phyloP scores from a whole-genome alignment of 1,140 invertebrate species.

The Drosophila murphyi region DNA sequence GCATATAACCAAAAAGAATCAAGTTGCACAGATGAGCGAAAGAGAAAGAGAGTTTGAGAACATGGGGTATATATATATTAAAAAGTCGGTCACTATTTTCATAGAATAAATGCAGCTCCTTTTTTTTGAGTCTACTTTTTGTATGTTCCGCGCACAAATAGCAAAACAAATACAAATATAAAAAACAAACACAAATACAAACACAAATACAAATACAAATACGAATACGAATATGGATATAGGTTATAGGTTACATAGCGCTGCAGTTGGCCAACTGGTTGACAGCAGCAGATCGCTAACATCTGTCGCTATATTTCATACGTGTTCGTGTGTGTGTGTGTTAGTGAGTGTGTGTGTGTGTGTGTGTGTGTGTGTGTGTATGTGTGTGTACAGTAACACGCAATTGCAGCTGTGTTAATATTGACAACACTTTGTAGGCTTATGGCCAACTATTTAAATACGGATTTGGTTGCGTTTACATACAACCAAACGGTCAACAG shows the following conservation, averaged over 20 bases:
- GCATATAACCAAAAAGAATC: too few relatives aligned
- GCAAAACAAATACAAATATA: slow-evolving; percentile 10
- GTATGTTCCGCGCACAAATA: neutral
- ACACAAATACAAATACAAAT: slow-evolving; percentile 13
- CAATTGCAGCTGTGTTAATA: slow-evolving; percentile 25
- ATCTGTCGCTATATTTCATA: slow-evolving; percentile 8
- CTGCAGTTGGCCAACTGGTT: slow-evolving; percentile 9
- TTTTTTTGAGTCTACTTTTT: neutral
- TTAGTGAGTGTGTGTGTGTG: neutral
- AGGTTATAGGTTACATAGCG: slow-evolving; percentile 2
- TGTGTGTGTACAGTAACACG: neutral
- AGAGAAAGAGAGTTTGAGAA: neutral
- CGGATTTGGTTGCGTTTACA: slow-evolving; percentile 26
- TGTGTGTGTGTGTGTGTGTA: too few relatives aligned
- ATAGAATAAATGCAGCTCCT: slow-evolving; percentile 1
- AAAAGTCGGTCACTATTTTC: slow-evolving; percentile 35
- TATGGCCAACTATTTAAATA: slow-evolving; percentile 34
- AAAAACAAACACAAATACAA: neutral
- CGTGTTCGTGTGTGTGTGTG: neutral
- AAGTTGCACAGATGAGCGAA: too few relatives aligned
- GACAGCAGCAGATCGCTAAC: slow-evolving; percentile 12
- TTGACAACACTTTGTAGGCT: slow-evolving; percentile 24
- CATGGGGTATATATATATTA: neutral
- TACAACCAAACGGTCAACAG: slow-evolving; percentile 29
- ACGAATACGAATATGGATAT: slow-evolving; percentile 1